A percentile compares a stretch with the other conserved stretches of the same genome.
Evolutionary conservation across 2,888 invertebrate genomes (phyloP).

Genomic region (Brachyptera risi): DNA sequence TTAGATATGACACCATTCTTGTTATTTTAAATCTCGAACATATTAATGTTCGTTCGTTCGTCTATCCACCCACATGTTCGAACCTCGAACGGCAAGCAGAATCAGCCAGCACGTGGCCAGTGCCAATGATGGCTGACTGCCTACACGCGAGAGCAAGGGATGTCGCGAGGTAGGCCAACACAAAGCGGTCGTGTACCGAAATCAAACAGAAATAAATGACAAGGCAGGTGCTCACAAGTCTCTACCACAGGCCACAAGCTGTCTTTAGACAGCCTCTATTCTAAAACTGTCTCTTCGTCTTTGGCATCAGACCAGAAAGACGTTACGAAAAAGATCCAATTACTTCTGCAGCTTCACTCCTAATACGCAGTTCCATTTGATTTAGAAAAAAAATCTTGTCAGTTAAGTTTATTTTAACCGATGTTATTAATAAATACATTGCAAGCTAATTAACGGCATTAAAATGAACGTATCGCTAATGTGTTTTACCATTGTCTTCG

Average conservation of each 20-base stretch:
- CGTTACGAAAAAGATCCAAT: constrained; percentile 19
- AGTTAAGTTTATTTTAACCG: neutral
- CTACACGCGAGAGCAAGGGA: neutral
- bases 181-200: neutral
- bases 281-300: constrained; percentile 15
- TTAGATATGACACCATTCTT: too few relatives aligned
- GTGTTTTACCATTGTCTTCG: too few relatives aligned
- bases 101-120: too few relatives aligned
- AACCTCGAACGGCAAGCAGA: too few relatives aligned
- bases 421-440: neutral
- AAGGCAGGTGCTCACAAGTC: constrained; percentile 20
- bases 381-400: neutral
- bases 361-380: constrained; percentile 16
- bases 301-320: constrained; percentile 15
- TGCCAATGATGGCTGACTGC: too few relatives aligned
- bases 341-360: constrained; percentile 17
- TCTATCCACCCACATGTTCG: too few relatives aligned
- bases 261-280: neutral
- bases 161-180: neutral
- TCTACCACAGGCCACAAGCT: neutral
- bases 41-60: too few relatives aligned
- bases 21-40: too few relatives aligned
- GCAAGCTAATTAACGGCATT: too few relatives aligned
- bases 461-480: too few relatives aligned
- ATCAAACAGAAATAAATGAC: constrained; percentile 25